Evolutionary conservation across 2,797 vertebrate species (phyloP), one percentile per base, ranked within the genome.

Genomic region (Lycodopsis pacificus): DNA sequence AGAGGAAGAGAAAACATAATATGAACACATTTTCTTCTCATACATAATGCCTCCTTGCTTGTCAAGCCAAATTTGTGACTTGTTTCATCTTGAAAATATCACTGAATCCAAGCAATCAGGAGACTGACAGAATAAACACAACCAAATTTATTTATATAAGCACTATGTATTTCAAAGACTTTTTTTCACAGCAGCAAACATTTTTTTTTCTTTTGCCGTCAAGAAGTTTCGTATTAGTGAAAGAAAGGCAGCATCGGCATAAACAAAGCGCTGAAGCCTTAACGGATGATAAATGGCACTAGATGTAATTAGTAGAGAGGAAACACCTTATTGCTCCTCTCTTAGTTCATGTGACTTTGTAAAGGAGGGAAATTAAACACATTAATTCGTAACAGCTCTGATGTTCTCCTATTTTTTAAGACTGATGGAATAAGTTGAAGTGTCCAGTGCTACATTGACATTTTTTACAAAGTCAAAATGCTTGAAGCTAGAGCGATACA

Each of bases 61-160:
- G 93, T 94, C 93, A 92, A 80, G 81, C 70, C 65, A 84, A 67
- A 94, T 95, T 93, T 92, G 79, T 64, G 66, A 86, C 85, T 87
- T 85, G 90, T 95, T 94, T 95, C 87, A 94, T 95, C 91, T 93
- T 44, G 15, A 40, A 89, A 92, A 88, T 89, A 94, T 92, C 86
- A 89, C 77, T 84, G 86, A 88, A 92, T 88, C 83, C 91, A 86
- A 73, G 75, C 86, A 91, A 95, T 93, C 87, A 90, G 80, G 63
- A 86, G 77, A 93, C 88, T 92, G 91, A 89, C 92, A 92, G 91
- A 87, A 90, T 82, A 91, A 91, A 91, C 88, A 93, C 85, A 90
- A 85, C 71, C 59, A 77, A 76, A 91, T 91, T 79, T 94, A 93
- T 91, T 94, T 92, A 88, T 93, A 86, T 83, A 89, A 84, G 76